Base-by-base conservation (phyloP, 35 echinoderm and acorn worm genomes). In the Lytechinus pictus region DNA sequence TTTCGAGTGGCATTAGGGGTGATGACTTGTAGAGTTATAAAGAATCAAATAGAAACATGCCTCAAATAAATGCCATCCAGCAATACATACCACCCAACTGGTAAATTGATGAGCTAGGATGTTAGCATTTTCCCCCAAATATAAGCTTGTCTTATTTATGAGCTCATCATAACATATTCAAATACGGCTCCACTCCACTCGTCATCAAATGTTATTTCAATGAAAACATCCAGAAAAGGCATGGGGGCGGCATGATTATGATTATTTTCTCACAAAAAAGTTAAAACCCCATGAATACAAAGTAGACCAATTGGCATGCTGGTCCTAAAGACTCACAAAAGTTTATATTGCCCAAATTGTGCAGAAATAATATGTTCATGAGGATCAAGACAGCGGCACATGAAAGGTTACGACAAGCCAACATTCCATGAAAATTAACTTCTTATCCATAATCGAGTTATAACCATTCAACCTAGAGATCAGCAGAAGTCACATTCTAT, bases 331-430 rank as follows among this genome's bases (percentile, higher is more conserved):
- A 79, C 19, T 79, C 66, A 79, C 66, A 79, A 79, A 79, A 79
- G 66, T 79, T 79, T 79, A 79, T 79, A 79, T 79, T 79, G 66
- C 66, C 19, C 66, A 79, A n/a, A 79, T 79, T 79, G 66, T 79
- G 66, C 66, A 19, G 19, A 79, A 79, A 24, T 79, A 79, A 79
- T 79, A 79, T 79, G 66, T 79, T 79, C 6, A 79, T 79, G 66
- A 24, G 66, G 66, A 79, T 79, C 66, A 79, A 7, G 14, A 79
- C 66, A 79, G 66, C 66, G 66, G 66, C 66, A n/a, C 19, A 79
- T 79, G 66, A 79, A 79, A 79, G 66, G 33, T 44, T 24, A 24
- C 5, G 66, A 79, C 66, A 16, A 7, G 66, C 66, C 2, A 71
- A 71, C 61, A 71, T 79, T 79, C 66, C 66, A 8, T 16, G 66